Evolutionary conservation across 2,888 invertebrate species (phyloP).

Genomic region (Campoletis raptor): DNA sequence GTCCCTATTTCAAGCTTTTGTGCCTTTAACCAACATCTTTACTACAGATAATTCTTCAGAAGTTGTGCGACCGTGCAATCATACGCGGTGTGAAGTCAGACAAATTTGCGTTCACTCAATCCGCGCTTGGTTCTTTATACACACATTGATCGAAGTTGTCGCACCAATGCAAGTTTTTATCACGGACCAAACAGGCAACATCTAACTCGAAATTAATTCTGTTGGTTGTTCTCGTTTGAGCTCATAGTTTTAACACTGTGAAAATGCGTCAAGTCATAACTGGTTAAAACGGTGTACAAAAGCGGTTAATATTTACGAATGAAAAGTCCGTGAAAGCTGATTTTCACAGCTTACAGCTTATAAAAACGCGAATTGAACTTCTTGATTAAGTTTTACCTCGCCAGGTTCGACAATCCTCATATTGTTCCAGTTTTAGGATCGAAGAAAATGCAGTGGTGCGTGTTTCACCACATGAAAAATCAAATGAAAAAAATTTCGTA

Average conservation of each 20-base stretch:
- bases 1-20: not conserved
- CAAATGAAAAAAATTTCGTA: not conserved
- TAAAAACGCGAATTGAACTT: slow-evolving; percentile 2
- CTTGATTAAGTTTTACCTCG: not conserved
- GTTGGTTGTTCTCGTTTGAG: not conserved
- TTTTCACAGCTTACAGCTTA: not conserved
- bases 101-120: not conserved
- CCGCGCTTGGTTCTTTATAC: not conserved
- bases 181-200: not conserved
- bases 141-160: slow-evolving; percentile 11
- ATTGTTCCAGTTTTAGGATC: not conserved
- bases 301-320: not conserved
- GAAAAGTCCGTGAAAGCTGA: not conserved
- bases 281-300: not conserved
- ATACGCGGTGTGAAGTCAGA: not conserved
- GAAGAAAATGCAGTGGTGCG: not conserved
- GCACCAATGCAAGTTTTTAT: not conserved
- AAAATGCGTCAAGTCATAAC: not conserved
- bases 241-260: not conserved
- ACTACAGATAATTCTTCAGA: not conserved
- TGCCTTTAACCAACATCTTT: not conserved
- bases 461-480: not conserved
- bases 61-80: not conserved
- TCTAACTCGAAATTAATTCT: not conserved
- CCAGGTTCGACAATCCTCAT: not conserved